These are phyloP conservation scores for Noctua comes DNA, from an alignment of 2,888 invertebrate genomes.

Conservation along the genomic window DNA sequence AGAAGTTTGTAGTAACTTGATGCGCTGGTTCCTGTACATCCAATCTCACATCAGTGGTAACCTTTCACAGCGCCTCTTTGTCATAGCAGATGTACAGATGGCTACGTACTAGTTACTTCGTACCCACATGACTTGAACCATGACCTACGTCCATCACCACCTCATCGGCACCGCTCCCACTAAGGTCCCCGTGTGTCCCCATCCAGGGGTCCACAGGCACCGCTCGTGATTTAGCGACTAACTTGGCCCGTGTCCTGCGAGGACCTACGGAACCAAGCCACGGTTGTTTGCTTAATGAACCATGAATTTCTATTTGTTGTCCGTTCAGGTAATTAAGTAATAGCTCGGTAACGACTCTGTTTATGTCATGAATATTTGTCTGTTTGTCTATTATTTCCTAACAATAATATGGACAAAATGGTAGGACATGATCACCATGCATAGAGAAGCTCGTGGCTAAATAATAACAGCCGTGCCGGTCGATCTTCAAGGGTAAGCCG, in stretches of 20 bases:
- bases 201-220: slow-evolving; percentile 79
- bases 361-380: slow-evolving; percentile 57
- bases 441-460: too few relatives aligned
- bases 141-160: neutral
- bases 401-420: neutral
- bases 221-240: slow-evolving; percentile 86
- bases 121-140: neutral
- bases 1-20: too few relatives aligned
- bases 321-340: slow-evolving; percentile 87
- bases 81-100: neutral
- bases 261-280: slow-evolving; percentile 77
- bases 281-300: slow-evolving; percentile 87
- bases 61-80: neutral
- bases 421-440: neutral
- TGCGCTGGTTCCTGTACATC: too few relatives aligned
- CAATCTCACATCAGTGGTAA: neutral
- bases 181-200: slow-evolving; percentile 69
- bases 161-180: slow-evolving; percentile 18
- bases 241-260: slow-evolving; percentile 86
- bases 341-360: slow-evolving; percentile 70
- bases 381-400: slow-evolving; percentile 5
- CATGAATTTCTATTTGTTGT: slow-evolving; percentile 89
- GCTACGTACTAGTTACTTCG: neutral
- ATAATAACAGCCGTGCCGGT: too few relatives aligned
- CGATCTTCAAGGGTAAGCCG: too few relatives aligned